Evolutionary conservation across 2,888 invertebrate genomes (phyloP).

Genomic region (Epiblema foenella): DNA sequence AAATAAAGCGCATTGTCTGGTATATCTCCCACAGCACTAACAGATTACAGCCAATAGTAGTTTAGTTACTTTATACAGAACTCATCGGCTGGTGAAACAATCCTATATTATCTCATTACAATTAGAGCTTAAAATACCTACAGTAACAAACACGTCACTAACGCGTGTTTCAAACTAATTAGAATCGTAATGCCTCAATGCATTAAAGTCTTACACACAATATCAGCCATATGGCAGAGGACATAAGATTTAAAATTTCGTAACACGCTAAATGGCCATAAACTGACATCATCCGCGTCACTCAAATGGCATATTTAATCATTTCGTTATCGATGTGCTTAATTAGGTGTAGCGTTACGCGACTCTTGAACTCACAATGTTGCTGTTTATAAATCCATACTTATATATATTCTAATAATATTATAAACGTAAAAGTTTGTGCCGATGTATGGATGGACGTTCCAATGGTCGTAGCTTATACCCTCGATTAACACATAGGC

Average conservation of each 20-base stretch:
- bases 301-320: slow-evolving; percentile 5
- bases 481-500: too few species aligned
- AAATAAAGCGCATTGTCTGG: too few species aligned
- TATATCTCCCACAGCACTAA: too few species aligned
- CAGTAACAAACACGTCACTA: slow-evolving; percentile 3
- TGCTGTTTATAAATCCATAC: neutral
- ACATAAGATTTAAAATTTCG: slow-evolving; percentile 4
- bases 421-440: too few species aligned
- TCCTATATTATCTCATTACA: neutral
- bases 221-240: neutral
- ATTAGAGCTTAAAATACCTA: slow-evolving; percentile 7
- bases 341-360: slow-evolving; percentile 2
- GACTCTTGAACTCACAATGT: slow-evolving; percentile 20
- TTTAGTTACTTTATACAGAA: neutral
- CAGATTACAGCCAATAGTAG: neutral
- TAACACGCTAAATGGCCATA: neutral
- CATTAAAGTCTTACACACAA: neutral
- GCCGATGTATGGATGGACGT: too few species aligned
- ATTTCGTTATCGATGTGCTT: slow-evolving; percentile 25
- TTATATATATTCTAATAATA: too few species aligned
- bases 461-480: too few species aligned
- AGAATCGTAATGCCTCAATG: neutral
- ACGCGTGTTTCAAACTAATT: slow-evolving; percentile 3
- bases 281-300: slow-evolving; percentile 12
- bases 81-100: neutral